These are phyloP conservation scores for Cataglyphis hispanica DNA, from an alignment of 1,140 invertebrate genomes.

Conservation along the genomic window DNA sequence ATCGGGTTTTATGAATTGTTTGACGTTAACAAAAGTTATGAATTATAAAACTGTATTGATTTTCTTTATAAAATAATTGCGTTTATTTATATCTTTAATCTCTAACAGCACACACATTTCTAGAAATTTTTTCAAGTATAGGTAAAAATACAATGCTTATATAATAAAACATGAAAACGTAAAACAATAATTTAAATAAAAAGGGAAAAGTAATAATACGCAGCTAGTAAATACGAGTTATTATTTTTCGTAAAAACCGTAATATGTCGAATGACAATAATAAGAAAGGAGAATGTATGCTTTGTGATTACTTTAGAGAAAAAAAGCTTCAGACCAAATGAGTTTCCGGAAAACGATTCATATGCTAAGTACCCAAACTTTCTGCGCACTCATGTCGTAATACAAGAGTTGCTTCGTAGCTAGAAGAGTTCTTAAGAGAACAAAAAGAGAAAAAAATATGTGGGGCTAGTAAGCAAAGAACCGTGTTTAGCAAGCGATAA, in stretches of 20 bases:
- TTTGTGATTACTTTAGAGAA: conserved; percentile 47
- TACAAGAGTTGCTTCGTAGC: conserved; percentile 30
- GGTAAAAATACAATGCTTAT: neutral
- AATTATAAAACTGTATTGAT: neutral
- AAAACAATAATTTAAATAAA: neutral
- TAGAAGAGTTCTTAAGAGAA: conserved; percentile 21
- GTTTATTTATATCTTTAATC: neutral
- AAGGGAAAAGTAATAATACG: neutral
- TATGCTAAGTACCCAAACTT: conserved; percentile 59
- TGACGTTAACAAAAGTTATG: neutral
- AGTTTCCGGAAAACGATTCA: conserved; percentile 58
- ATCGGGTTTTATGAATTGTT: conserved; percentile 25
- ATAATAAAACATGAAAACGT: conserved; percentile 8
- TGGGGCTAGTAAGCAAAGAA: conserved; percentile 11
- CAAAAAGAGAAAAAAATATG: conserved; percentile 37
- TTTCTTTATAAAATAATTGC: neutral
- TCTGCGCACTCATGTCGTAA: conserved; percentile 48
- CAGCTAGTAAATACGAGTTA: conserved; percentile 40
- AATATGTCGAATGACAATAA: neutral
- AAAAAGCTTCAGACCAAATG: conserved; percentile 46
- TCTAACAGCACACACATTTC: neutral
- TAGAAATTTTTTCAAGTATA: neutral
- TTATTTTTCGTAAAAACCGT: neutral
- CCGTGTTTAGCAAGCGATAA: conserved; percentile 30
- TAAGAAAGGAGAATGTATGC: conserved; percentile 40